These are phyloP conservation scores for Botia almorhae DNA, from an alignment of 2,797 vertebrate species.

Conservation along the genomic window DNA sequence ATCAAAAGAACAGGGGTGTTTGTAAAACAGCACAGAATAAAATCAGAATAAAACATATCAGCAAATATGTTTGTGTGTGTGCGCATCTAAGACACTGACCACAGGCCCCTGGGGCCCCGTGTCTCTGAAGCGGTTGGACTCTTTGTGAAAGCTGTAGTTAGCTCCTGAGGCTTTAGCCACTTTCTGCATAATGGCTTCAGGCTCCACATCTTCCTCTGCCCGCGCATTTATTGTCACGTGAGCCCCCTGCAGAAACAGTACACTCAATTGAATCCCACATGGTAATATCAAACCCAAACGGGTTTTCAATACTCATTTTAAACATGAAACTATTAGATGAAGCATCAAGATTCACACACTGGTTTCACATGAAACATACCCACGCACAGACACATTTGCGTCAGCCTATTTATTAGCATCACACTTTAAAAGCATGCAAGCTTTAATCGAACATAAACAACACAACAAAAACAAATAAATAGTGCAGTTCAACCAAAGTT, in stretches of 20 bases:
- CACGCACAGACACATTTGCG: neutral
- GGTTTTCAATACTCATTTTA: neutral
- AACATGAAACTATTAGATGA: neutral
- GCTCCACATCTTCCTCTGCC: conserved; percentile 94
- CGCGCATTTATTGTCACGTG: conserved; percentile 95
- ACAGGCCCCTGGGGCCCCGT: conserved; percentile 90
- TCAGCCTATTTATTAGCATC: conserved; percentile 4
- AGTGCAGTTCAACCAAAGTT: neutral
- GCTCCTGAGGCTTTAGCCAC: conserved; percentile 96
- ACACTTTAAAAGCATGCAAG: neutral
- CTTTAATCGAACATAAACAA: neutral
- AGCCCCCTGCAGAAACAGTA: conserved; percentile 82
- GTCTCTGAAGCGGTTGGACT: conserved; percentile 88
- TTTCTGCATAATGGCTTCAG: conserved; percentile 91
- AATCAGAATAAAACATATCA: neutral
- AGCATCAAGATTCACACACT: neutral
- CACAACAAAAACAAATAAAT: neutral
- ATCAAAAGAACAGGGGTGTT: no score
- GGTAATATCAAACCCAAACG: neutral
- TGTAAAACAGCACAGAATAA: neutral
- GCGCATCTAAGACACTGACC: conserved; percentile 76
- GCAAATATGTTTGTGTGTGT: neutral
- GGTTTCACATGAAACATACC: neutral
- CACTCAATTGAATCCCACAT: neutral
- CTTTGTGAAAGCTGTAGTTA: conserved; percentile 96